Conservation (phyloP, 1,140 invertebrate species). For the Eumeta japonica region DNA sequence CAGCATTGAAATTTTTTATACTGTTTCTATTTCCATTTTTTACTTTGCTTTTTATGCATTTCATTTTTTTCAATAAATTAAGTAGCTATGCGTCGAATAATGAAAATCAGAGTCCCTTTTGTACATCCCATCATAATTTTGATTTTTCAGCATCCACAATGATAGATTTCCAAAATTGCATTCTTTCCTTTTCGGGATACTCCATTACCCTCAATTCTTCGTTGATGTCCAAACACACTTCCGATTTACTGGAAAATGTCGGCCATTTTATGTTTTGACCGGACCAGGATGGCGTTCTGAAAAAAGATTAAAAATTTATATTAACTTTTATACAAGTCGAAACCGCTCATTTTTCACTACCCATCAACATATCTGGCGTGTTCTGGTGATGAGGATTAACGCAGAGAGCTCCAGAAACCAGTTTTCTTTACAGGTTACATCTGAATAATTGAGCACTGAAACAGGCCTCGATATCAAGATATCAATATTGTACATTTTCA, state of each 20-base stretch:
- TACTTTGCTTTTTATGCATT: constrained; percentile 10
- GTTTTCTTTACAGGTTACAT: no score
- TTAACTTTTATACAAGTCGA: background rate
- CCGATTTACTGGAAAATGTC: constrained; percentile 20
- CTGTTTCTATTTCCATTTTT: no score
- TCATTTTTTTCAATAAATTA: constrained; percentile 2
- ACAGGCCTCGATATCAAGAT: no score
- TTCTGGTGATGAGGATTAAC: no score
- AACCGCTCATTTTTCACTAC: background rate
- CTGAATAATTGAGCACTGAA: no score
- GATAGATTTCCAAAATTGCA: constrained; percentile 28
- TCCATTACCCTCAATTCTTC: constrained; percentile 14
- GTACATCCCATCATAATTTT: constrained; percentile 23
- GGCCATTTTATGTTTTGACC: constrained; percentile 25
- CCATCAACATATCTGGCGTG: background rate
- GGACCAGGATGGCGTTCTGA: constrained; percentile 29
- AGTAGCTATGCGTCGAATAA: no score
- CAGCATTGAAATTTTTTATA: no score
- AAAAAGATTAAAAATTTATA: constrained; percentile 11
- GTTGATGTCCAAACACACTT: constrained; percentile 20
- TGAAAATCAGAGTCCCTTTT: no score
- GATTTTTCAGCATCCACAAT: constrained; percentile 17
- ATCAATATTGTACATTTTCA: no score
- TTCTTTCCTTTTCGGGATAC: constrained; percentile 18
- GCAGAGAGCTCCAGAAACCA: no score